Evolutionary conservation across 2,113 vertebrate genomes (phyloP).

Genomic region (Circaetus cinerascens): DNA sequence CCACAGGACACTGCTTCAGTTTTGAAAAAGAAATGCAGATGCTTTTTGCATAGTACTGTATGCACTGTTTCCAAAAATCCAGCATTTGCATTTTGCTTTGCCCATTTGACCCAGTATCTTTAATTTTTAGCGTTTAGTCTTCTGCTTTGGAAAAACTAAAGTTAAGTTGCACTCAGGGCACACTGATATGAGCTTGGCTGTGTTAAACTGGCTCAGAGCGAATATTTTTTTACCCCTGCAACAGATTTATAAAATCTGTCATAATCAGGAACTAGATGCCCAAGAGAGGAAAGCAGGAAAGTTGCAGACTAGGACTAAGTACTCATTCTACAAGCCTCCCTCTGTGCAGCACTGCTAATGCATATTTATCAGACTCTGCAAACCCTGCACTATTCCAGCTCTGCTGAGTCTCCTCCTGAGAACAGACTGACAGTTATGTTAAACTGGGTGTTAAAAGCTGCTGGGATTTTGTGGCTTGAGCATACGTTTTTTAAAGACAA

Average conservation of each 20-base stretch:
- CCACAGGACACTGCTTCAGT: background rate
- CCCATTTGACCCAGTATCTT: background rate
- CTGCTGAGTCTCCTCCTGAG: constrained; percentile 25
- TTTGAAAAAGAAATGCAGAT: background rate
- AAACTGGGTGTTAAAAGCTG: constrained; percentile 42
- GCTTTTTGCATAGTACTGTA: background rate
- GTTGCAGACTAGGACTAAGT: background rate
- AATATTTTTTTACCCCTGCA: background rate
- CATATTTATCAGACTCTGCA: constrained; percentile 43
- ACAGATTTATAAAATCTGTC: background rate
- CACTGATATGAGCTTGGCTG: background rate
- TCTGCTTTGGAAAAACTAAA: background rate
- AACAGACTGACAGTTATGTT: constrained; percentile 36
- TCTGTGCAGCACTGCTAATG: background rate
- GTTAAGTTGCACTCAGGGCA: background rate
- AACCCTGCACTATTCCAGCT: background rate
- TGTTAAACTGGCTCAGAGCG: background rate
- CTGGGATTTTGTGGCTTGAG: constrained; percentile 32
- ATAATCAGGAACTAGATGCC: background rate
- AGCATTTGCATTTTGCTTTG: background rate
- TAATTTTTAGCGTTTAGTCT: background rate
- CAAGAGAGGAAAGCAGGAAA: background rate
- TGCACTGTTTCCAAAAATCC: background rate
- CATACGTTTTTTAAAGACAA: background rate
- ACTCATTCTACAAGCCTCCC: background rate